These are phyloP conservation scores for Epinotia brunnichana DNA, from an alignment of 2,888 invertebrate species.

Conservation along the genomic window DNA sequence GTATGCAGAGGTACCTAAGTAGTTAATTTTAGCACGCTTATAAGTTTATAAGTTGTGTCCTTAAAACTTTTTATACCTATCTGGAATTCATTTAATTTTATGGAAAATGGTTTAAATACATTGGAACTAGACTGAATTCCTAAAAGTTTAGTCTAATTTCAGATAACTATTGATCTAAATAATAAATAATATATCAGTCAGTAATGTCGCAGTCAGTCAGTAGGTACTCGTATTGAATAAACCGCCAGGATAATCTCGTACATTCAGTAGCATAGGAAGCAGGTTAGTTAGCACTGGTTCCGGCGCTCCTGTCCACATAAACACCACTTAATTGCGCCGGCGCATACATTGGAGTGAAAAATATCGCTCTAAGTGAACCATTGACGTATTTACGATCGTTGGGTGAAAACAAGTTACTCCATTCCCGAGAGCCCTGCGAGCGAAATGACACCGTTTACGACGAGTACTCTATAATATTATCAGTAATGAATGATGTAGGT, in stretches of 20 bases:
- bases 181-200: slow-evolving; percentile 5
- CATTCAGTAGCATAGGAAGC: slow-evolving; percentile 51
- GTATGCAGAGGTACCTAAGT: too few relatives aligned
- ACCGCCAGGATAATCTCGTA: slow-evolving; percentile 21
- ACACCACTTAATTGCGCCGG: slow-evolving; percentile 56
- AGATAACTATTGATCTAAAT: neutral
- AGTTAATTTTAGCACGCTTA: too few relatives aligned
- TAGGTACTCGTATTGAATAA: slow-evolving; percentile 24
- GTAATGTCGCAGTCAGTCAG: neutral
- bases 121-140: too few relatives aligned
- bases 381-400: slow-evolving; percentile 46
- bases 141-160: too few relatives aligned
- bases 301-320: slow-evolving; percentile 47
- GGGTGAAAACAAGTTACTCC: slow-evolving; percentile 45
- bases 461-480: slow-evolving; percentile 9
- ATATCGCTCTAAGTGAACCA: slow-evolving; percentile 51
- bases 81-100: too few relatives aligned
- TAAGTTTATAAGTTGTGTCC: too few relatives aligned
- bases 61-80: too few relatives aligned
- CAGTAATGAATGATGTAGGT: slow-evolving; percentile 24
- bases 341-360: slow-evolving; percentile 58
- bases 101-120: too few relatives aligned
- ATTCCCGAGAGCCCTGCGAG: slow-evolving; percentile 34
- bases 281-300: slow-evolving; percentile 57
- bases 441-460: slow-evolving; percentile 19